phyloP scores from a whole-genome alignment of 2,888 invertebrate genomes.

The Tetragonisca angustula region DNA sequence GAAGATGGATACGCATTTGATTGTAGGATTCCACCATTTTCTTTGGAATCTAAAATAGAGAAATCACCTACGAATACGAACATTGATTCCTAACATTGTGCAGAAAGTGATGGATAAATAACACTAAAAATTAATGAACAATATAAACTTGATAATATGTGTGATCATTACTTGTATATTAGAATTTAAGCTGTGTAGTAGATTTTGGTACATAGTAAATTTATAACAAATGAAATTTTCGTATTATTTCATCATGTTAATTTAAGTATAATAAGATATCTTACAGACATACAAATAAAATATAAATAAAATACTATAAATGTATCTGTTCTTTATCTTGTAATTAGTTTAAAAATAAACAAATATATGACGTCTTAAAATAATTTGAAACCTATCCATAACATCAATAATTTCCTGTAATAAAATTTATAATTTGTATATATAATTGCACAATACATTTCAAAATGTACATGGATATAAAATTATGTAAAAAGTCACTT shows the following conservation, averaged over 20 bases:
- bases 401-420: neutral
- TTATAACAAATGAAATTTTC: constrained; percentile 2
- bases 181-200: constrained; percentile 34
- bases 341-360: constrained; percentile 15
- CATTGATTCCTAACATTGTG: constrained; percentile 30
- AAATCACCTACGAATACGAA: constrained; percentile 83
- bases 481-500: neutral
- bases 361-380: neutral
- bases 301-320: constrained; percentile 23
- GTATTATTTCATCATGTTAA: neutral
- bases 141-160: constrained; percentile 8
- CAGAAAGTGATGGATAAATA: constrained; percentile 5
- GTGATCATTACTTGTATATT: constrained; percentile 5
- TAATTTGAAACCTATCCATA: neutral
- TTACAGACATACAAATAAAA: constrained; percentile 30
- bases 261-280: neutral
- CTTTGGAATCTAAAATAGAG: constrained; percentile 96
- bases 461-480: neutral
- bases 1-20: constrained; percentile 99
- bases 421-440: neutral
- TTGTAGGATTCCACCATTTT: constrained; percentile 98
- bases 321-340: neutral
- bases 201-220: constrained; percentile 23
- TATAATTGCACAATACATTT: neutral
- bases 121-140: constrained; percentile 23